Conservation (phyloP, 2,888 invertebrate genomes). For the Tetramorium bicarinatum region DNA sequence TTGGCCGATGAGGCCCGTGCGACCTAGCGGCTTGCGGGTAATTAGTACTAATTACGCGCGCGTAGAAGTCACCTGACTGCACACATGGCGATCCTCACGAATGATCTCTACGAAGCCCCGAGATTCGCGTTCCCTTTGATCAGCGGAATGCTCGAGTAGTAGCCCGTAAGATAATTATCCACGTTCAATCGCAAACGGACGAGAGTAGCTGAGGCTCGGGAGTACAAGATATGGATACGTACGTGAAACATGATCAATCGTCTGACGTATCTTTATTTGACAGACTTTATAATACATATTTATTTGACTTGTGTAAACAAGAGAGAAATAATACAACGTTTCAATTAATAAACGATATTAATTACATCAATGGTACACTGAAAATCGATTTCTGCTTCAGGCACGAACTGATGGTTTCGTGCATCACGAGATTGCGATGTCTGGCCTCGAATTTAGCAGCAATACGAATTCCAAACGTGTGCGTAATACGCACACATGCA, state of each 20-base stretch:
- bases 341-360: conserved; percentile 3
- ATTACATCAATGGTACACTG: not conserved
- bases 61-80: conserved; percentile 32
- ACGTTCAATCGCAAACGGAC: not conserved
- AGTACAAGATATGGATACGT: not conserved
- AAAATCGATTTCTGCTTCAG: conserved; percentile 29
- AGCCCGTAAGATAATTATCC: conserved; percentile 24
- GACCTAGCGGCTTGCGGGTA: conserved; percentile 42
- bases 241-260: not conserved
- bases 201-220: not conserved
- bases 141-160: conserved; percentile 11
- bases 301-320: no score
- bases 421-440: conserved; percentile 18
- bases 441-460: conserved; percentile 24
- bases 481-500: conserved; percentile 1
- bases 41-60: conserved; percentile 49
- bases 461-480: conserved; percentile 33
- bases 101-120: conserved; percentile 22
- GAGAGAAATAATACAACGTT: not conserved
- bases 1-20: conserved; percentile 38
- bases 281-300: not conserved
- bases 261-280: not conserved
- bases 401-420: not conserved
- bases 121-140: conserved; percentile 40
- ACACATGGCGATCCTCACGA: conserved; percentile 42